Conservation (phyloP, 2,888 invertebrate species). For the Cantharis rufa region DNA sequence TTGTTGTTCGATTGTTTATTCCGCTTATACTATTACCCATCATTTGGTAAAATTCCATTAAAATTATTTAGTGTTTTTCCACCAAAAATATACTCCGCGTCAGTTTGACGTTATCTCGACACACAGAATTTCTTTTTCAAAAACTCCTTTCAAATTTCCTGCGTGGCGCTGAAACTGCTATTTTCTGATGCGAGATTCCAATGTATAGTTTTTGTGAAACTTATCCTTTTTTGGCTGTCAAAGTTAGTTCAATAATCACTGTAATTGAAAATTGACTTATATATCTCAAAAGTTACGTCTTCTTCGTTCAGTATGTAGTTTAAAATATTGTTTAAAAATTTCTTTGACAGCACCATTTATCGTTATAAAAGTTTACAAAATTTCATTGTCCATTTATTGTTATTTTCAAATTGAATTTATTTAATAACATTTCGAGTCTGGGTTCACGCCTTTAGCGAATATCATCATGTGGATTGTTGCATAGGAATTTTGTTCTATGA, state of each 20-base stretch:
- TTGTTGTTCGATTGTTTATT: neutral
- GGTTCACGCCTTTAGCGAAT: too few relatives aligned
- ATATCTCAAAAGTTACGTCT: neutral
- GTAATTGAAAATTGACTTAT: neutral
- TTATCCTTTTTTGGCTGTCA: neutral
- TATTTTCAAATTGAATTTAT: neutral
- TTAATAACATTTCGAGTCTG: neutral
- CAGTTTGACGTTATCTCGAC: neutral
- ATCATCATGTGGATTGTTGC: too few relatives aligned
- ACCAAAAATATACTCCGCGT: neutral
- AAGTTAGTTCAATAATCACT: neutral
- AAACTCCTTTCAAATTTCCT: neutral
- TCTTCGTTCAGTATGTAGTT: neutral
- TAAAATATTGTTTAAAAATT: neutral
- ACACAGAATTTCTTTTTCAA: neutral
- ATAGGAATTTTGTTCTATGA: too few relatives aligned
- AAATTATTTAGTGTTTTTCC: neutral
- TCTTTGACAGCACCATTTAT: neutral
- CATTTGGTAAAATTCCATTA: neutral
- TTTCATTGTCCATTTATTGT: neutral
- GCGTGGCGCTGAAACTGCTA: neutral
- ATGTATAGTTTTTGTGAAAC: neutral
- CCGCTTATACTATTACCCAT: neutral
- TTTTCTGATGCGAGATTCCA: neutral
- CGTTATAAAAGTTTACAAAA: neutral